Evolutionary conservation across 2,888 invertebrate genomes (phyloP).

Genomic region (Eudasyphora cyanicolor): DNA sequence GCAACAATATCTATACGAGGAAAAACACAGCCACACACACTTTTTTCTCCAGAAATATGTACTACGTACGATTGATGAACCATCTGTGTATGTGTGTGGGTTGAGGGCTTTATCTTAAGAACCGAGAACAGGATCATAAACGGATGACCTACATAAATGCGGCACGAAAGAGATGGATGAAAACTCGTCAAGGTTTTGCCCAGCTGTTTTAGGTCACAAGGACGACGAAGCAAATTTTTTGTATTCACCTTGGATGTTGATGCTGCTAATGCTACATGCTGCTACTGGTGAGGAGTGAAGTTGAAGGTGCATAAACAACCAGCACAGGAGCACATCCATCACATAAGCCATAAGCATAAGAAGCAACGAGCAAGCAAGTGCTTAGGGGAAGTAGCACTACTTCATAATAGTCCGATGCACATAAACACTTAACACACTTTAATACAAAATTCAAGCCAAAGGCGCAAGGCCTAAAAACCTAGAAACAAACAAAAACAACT

Average conservation of each 20-base stretch:
- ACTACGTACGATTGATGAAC: too few relatives aligned
- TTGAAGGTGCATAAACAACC: conserved; percentile 4
- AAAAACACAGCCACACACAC: too few relatives aligned
- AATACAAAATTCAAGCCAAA: not conserved
- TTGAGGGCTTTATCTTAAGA: not conserved
- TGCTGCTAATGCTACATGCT: too few relatives aligned
- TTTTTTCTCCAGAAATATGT: too few relatives aligned
- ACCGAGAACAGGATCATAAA: not conserved
- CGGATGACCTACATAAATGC: conserved; percentile 11
- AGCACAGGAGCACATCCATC: too few relatives aligned
- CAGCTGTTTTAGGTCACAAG: conserved; percentile 19
- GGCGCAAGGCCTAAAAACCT: not conserved
- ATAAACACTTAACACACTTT: too few relatives aligned
- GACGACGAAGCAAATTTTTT: conserved; percentile 9
- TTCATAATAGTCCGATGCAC: not conserved
- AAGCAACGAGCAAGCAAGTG: too few relatives aligned
- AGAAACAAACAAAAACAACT: not conserved
- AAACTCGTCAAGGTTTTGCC: conserved; percentile 8
- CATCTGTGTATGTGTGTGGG: too few relatives aligned
- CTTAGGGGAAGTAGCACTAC: too few relatives aligned
- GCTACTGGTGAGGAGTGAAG: too few relatives aligned
- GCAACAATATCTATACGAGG: too few relatives aligned
- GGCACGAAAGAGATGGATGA: not conserved
- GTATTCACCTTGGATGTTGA: conserved; percentile 16
- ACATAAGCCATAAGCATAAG: too few relatives aligned